Base-by-base conservation (phyloP, 2,797 vertebrate genomes). In the Cottoperca gobio region DNA sequence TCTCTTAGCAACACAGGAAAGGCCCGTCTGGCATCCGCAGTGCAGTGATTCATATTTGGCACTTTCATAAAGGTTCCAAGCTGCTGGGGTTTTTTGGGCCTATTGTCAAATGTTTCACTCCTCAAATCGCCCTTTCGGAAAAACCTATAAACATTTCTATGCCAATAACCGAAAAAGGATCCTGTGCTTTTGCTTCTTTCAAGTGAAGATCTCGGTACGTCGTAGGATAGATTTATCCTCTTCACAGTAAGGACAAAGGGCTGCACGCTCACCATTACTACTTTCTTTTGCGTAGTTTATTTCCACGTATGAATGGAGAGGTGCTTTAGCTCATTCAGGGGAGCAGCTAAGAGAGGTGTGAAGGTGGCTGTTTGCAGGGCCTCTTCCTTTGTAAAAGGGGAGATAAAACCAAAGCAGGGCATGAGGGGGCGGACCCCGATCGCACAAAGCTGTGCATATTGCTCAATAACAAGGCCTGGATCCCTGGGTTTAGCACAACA, bases 31-130 rank as follows among this genome's bases (percentile, higher is more conserved):
- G 94, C 92, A 95, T 95, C 84, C 73, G 58, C 70, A 58, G 71
- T 52, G 88, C 91, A 86, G 91, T 95, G 93, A 95, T 95, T 95
- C 94, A 95, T 95, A 95, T 95, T 95, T 94, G 94, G 91, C 93
- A 94, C 91, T 91, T 94, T 88, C 85, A 93, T 92, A 93, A 94
- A 95, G 90, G 89, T 88, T 92, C 88, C 81, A 87, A 87, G 86
- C 90, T 90, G 89, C 84, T 83, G 82, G 82, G 76, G 84, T 83
- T 91, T 89, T 91, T 84, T 8, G 65, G 73, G 63, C 64, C 76
- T 80, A 90, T 92, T 93, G 89, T 93, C 63, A 64, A 88, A 76
- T 19, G 5, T 45, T 86, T 90, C 75, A 52, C 85, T 90, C 64
- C 82, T 91, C 71, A 76, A n/a, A 58, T 69, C 53, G 77, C 61